phyloP scores from a whole-genome alignment of 2,797 vertebrate genomes.

The Syndactyla subalaris region DNA sequence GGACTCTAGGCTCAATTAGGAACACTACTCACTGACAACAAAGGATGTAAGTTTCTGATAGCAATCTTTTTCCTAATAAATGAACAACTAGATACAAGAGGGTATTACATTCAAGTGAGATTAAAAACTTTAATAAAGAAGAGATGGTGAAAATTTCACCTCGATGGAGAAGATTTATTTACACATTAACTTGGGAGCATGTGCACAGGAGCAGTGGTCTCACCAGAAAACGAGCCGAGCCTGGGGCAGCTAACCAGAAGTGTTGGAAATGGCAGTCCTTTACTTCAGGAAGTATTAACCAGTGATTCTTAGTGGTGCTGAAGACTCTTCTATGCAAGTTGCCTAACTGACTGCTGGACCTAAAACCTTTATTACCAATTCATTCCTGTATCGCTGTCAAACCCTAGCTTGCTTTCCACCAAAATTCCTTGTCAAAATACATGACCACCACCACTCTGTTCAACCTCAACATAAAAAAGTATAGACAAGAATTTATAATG shows the following conservation, averaged over 20 bases:
- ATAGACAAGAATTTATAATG: background rate
- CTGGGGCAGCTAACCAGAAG: background rate
- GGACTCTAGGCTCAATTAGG: background rate
- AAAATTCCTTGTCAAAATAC: background rate
- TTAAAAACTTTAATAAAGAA: slow-evolving; percentile 3
- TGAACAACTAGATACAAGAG: background rate
- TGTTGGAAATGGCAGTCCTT: background rate
- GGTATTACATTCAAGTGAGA: background rate
- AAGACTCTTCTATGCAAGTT: background rate
- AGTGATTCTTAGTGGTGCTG: background rate
- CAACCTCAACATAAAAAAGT: background rate
- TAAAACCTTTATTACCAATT: background rate
- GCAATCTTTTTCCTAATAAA: slow-evolving; percentile 5
- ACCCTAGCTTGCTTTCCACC: background rate
- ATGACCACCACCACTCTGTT: background rate
- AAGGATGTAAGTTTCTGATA: background rate
- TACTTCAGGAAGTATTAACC: background rate
- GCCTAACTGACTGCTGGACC: background rate
- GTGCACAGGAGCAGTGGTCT: background rate
- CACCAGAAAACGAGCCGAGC: background rate
- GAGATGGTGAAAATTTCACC: background rate
- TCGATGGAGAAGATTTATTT: background rate
- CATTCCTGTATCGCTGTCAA: background rate
- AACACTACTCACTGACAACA: background rate
- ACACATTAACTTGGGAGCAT: background rate